These are phyloP conservation scores for Latrodectus elegans DNA, from an alignment of 2,888 invertebrate species.

Conservation along the genomic window DNA sequence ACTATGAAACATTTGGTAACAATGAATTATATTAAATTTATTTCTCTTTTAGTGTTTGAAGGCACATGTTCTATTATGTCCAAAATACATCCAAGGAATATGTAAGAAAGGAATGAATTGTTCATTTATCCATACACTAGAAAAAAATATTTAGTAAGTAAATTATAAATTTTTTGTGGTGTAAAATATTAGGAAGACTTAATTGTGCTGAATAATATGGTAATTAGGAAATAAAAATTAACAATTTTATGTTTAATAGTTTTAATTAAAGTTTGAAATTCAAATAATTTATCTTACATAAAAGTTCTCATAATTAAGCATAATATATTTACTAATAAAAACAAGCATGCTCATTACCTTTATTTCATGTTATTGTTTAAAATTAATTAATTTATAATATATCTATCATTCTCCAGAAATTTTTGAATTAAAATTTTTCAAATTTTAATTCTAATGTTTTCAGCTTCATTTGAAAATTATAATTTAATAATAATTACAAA, in stretches of 20 bases:
- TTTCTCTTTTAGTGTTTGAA: slow-evolving; percentile 58
- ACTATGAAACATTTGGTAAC: too few species aligned
- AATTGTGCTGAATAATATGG: not conserved
- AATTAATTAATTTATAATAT: too few species aligned
- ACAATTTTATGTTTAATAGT: not conserved
- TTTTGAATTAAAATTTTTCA: too few species aligned
- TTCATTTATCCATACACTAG: slow-evolving; percentile 55
- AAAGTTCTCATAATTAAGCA: not conserved
- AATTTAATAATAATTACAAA: too few species aligned
- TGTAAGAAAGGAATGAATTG: slow-evolving; percentile 67
- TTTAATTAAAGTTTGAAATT: not conserved
- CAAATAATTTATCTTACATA: slow-evolving; percentile 3
- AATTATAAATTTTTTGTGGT: slow-evolving; percentile 1
- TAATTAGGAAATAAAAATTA: not conserved
- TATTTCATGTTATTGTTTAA: too few species aligned
- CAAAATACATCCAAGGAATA: slow-evolving; percentile 45
- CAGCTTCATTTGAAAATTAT: too few species aligned
- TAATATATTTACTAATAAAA: too few species aligned
- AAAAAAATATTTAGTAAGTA: slow-evolving; percentile 47
- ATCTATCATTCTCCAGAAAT: too few species aligned
- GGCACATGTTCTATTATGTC: slow-evolving; percentile 61
- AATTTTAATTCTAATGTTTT: too few species aligned
- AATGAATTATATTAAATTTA: not conserved
- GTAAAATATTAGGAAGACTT: not conserved
- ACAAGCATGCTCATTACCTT: too few species aligned